These are phyloP conservation scores for Chrysolina oricalcia DNA, from an alignment of 2,888 invertebrate genomes.

Conservation along the genomic window DNA sequence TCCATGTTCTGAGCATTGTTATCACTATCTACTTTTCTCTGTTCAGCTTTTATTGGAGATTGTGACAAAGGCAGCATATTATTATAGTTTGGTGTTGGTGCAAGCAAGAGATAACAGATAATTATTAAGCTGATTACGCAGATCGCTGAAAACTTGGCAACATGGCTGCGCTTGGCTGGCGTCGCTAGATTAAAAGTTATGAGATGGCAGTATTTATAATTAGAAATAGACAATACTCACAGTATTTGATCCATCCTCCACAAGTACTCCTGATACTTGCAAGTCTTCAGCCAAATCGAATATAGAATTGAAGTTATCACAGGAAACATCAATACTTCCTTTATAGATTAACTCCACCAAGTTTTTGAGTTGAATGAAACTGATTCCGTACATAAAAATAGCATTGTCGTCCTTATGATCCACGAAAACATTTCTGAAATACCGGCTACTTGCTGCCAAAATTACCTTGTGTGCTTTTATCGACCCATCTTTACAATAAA, in stretches of 20 bases:
- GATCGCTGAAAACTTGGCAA: not conserved
- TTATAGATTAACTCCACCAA: constrained; percentile 82
- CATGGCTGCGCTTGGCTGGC: not conserved
- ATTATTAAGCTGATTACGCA: not conserved
- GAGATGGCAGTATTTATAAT: not conserved
- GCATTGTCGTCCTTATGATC: constrained; percentile 82
- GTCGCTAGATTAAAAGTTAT: not conserved
- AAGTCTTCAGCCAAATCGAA: constrained; percentile 81
- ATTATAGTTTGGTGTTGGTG: not conserved
- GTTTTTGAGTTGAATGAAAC: constrained; percentile 79
- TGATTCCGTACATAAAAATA: constrained; percentile 80
- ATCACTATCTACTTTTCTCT: not conserved
- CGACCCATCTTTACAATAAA: constrained; percentile 82
- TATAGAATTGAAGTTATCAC: constrained; percentile 77
- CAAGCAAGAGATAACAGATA: no score
- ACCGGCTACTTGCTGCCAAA: constrained; percentile 84
- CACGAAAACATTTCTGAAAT: constrained; percentile 84
- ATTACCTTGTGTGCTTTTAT: constrained; percentile 83
- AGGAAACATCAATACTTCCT: constrained; percentile 80
- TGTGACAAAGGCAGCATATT: not conserved
- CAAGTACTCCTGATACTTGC: constrained; percentile 76
- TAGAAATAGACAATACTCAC: constrained; percentile 40
- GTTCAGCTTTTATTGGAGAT: not conserved
- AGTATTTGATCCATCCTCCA: constrained; percentile 43
- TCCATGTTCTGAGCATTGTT: not conserved